Evolutionary conservation across 2,797 vertebrate genomes (phyloP).

Genomic region (Numenius phaeopus): DNA sequence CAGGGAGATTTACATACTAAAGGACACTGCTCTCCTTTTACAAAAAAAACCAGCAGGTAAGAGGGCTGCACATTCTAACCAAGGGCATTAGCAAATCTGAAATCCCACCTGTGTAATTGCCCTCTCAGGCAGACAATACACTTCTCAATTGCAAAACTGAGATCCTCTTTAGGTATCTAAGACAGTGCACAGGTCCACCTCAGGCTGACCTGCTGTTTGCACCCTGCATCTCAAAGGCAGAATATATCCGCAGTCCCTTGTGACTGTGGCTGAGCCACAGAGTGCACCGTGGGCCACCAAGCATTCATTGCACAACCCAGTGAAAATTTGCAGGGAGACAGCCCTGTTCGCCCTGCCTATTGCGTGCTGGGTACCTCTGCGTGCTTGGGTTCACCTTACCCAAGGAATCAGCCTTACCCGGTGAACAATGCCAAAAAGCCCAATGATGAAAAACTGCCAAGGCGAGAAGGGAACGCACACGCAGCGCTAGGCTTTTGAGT

Average conservation of each 20-base stretch:
- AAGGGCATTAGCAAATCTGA: background rate
- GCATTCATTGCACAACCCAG: accelerated
- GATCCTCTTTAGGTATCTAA: background rate
- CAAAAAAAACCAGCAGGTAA: background rate
- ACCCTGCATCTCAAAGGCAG: background rate
- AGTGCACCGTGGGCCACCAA: background rate
- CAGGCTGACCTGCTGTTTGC: background rate
- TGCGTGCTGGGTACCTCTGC: background rate
- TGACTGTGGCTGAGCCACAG: background rate
- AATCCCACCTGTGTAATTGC: background rate
- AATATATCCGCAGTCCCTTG: background rate
- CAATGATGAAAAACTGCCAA: background rate
- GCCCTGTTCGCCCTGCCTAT: background rate
- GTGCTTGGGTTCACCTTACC: background rate
- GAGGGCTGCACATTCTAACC: background rate
- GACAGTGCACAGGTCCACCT: background rate
- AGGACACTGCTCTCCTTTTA: background rate
- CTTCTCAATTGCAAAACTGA: background rate
- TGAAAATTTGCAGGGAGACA: background rate
- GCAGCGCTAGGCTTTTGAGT: background rate
- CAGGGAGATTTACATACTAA: background rate
- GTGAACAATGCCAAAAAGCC: background rate
- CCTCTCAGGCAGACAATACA: background rate
- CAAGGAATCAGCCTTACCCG: background rate
- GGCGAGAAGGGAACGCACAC: background rate